Base-by-base conservation (phyloP, 2,888 invertebrate genomes). In the Thereva unica region DNA sequence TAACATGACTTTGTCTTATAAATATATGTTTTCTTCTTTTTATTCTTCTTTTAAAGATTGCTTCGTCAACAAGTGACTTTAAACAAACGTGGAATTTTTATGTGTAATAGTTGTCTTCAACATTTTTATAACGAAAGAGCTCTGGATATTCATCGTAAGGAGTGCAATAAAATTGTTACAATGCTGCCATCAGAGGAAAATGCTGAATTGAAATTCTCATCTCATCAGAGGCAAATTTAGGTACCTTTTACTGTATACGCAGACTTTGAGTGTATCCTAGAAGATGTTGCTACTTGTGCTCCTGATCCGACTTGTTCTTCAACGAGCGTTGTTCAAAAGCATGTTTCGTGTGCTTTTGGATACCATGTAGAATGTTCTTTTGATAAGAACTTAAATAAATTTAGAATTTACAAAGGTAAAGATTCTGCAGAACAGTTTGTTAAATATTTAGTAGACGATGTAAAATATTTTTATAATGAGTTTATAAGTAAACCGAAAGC, bases 311-410 rank as follows among this genome's bases (percentile, higher is more conserved):
- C 41, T 9, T 45, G 6, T 34, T 67, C 67, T 4, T 64, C 67
- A 54, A 56, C 64, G 37, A 67, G 41, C 6, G 9, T 37, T 41
- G 42, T 64, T 9, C 64, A 67, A 49, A 44, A 67, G 7, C 67
- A 67, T 44, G 44, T 66, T 55, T 50, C 49, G 34, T 66, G 66
- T 50, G 57, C 66, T 44, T 65, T 55, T 44, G n/a, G 23, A 23
- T 23, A 23, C 23, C 23, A 23, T 23, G 23, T 23, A 23, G 23
- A 23, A 23, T 23, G 23, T 23, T 23, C 23, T 23, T 23, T 23
- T 23, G 23, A 23, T 23, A 23, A 23, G 23, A 23, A 23, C 23
- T 23, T 23, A 23, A 23, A 23, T 23, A 23, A 23, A 23, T 23
- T 23, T 23, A 23, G 23, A 23, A 23, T 23, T 23, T 23, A 23